A percentile compares a stretch with the other conserved stretches of the same genome.
phyloP scores from a whole-genome alignment of 2,797 vertebrate species.

The Anolis apletophallus region DNA sequence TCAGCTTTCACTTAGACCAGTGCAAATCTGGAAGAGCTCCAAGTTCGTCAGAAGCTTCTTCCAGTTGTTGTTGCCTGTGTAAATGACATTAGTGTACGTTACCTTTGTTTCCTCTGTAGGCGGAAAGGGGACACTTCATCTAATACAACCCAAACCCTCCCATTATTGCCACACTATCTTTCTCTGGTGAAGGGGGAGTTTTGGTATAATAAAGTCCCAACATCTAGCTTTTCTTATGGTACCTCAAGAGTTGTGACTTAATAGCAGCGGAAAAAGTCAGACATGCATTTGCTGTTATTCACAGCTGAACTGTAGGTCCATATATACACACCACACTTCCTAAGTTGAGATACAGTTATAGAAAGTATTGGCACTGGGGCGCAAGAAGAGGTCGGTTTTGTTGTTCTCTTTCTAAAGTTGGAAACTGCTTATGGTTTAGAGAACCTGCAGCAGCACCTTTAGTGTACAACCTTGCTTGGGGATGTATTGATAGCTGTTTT shows the following conservation, averaged over 20 bases:
- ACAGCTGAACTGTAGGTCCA: slow-evolving; percentile 57
- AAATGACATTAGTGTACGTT: not conserved
- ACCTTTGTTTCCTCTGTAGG: not conserved
- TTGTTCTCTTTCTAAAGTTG: slow-evolving; percentile 45
- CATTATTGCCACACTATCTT: accelerated
- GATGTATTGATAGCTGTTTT: not conserved
- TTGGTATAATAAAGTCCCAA: accelerated
- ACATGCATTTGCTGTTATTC: slow-evolving; percentile 58
- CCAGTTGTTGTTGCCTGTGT: not conserved
- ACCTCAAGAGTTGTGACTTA: slow-evolving; percentile 38
- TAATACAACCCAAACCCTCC: not conserved
- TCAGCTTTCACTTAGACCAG: not conserved
- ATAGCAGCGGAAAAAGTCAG: slow-evolving; percentile 31
- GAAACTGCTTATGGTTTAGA: not conserved
- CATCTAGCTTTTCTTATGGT: slow-evolving; percentile 41
- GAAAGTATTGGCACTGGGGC: slow-evolving; percentile 59
- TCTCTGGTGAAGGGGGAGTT: slow-evolving; percentile 24
- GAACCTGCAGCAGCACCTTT: not conserved
- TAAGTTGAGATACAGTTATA: slow-evolving; percentile 57
- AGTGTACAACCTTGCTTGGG: not conserved
- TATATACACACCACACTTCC: not conserved
- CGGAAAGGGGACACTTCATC: not conserved
- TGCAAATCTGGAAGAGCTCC: slow-evolving; percentile 29
- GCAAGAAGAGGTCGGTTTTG: slow-evolving; percentile 62
- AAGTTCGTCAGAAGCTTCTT: not conserved